Evolutionary conservation across 2,797 vertebrate species (phyloP).

Genomic region (Chrysocyon brachyurus): DNA sequence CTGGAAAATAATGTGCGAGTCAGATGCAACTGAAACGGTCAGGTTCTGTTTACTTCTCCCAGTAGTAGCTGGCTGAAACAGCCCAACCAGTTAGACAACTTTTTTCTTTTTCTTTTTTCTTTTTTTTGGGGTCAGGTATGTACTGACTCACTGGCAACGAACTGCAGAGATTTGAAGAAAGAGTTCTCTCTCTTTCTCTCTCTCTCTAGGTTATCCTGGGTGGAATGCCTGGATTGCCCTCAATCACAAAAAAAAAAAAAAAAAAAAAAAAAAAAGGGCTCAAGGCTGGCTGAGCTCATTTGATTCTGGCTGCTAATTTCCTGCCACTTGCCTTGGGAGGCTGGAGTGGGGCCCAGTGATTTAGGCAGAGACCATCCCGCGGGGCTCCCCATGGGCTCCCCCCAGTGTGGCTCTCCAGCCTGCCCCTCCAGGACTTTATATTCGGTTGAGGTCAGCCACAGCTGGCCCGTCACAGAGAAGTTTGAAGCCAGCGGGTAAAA

Average conservation of each 20-base stretch:
- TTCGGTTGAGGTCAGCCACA: background rate
- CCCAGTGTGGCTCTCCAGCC: background rate
- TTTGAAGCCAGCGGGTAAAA: background rate
- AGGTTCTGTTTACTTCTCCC: constrained; percentile 79
- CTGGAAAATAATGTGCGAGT: constrained; percentile 78
- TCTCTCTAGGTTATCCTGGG: constrained; percentile 57
- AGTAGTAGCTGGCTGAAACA: constrained; percentile 77
- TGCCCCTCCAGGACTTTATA: background rate
- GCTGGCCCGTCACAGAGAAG: background rate
- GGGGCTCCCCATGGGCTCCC: background rate
- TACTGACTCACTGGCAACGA: constrained; percentile 78
- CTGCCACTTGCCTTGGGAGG: background rate
- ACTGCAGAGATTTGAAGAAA: constrained; percentile 69
- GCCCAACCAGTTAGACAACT: constrained; percentile 84
- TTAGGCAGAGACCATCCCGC: background rate
- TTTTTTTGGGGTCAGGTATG: constrained; percentile 67
- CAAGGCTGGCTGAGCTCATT: background rate
- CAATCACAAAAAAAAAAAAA: background rate
- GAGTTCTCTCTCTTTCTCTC: background rate
- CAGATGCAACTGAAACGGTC: constrained; percentile 77
- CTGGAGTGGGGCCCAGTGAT: background rate
- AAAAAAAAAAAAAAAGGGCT: background rate
- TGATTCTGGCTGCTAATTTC: constrained; percentile 20
- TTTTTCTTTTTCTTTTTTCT: background rate
- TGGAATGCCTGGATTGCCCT: background rate